These are phyloP conservation scores for Aythya baeri DNA, from an alignment of 2,113 vertebrate species.

Conservation along the genomic window DNA sequence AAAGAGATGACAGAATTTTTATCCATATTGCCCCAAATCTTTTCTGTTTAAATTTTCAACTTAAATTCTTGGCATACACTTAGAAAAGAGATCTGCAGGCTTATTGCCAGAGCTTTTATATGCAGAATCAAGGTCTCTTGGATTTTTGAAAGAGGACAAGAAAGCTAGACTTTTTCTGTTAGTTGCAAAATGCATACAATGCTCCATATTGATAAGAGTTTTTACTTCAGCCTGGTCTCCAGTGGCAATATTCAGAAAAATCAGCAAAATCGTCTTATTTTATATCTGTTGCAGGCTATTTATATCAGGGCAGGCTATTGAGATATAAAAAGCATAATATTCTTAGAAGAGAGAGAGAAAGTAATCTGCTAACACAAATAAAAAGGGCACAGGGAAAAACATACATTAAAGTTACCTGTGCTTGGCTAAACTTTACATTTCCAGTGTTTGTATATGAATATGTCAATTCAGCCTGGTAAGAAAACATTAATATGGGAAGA, in stretches of 20 bases:
- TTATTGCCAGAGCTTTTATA: constrained; percentile 47
- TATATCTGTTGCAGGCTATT: not conserved
- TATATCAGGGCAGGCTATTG: not conserved
- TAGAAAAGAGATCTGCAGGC: not conserved
- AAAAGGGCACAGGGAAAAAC: not conserved
- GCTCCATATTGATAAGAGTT: not conserved
- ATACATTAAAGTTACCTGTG: not conserved
- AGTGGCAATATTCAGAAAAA: constrained; percentile 13
- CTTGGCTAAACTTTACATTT: not conserved
- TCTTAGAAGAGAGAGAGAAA: not conserved
- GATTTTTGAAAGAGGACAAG: constrained; percentile 43
- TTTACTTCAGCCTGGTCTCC: constrained; percentile 18
- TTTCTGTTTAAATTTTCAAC: constrained; percentile 25
- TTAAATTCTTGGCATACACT: not conserved
- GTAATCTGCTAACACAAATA: not conserved
- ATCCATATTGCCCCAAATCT: not conserved
- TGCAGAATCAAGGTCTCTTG: constrained; percentile 31
- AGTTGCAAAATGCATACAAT: not conserved
- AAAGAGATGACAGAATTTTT: constrained; percentile 35
- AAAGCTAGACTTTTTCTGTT: constrained; percentile 16
- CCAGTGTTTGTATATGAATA: not conserved
- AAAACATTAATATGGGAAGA: not conserved
- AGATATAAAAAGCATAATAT: not conserved
- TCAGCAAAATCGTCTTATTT: not conserved
- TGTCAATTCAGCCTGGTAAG: not conserved